Percentiles rank a stretch among this genome's conserved stretches.
Evolutionary conservation across 2,797 vertebrate species (phyloP).

Genomic region (Ctenopoma multispine): DNA sequence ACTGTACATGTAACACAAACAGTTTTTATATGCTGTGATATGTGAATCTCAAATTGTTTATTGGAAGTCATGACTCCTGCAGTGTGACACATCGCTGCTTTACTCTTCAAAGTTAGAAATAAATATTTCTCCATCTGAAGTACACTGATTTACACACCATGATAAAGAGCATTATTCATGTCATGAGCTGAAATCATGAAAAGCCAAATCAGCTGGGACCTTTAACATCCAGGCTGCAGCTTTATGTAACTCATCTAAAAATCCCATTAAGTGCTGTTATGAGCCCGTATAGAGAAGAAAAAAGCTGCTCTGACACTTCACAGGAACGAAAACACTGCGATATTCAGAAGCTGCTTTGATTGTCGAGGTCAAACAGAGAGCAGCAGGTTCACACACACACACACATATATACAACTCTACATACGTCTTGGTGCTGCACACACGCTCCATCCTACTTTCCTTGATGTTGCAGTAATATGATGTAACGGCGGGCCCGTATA

Average conservation of each 20-base stretch:
- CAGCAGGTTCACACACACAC: conserved; percentile 62
- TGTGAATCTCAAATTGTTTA: neutral
- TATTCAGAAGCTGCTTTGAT: conserved; percentile 61
- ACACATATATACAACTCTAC: neutral
- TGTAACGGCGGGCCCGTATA: conserved; percentile 50
- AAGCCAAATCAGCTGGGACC: conserved; percentile 12
- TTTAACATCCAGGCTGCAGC: conserved; percentile 16
- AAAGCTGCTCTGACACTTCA: conserved; percentile 53
- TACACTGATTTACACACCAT: conserved; percentile 8
- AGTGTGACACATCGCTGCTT: conserved; percentile 18
- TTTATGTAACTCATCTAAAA: conserved; percentile 53
- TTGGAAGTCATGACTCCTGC: conserved; percentile 23
- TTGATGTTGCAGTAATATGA: conserved; percentile 69
- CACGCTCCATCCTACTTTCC: conserved; percentile 20
- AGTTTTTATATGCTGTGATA: no score
- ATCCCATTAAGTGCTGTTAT: conserved; percentile 12
- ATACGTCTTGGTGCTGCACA: conserved; percentile 23
- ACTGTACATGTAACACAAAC: neutral
- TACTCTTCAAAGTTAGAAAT: conserved; percentile 43
- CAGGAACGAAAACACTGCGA: conserved; percentile 36
- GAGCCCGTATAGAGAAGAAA: neutral
- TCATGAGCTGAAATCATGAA: conserved; percentile 30
- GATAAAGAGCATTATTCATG: conserved; percentile 68
- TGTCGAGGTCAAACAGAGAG: conserved; percentile 66
- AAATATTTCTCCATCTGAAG: conserved; percentile 33